phyloP scores from a whole-genome alignment of 2,888 invertebrate species.

The Steinernema carpocapsae region DNA sequence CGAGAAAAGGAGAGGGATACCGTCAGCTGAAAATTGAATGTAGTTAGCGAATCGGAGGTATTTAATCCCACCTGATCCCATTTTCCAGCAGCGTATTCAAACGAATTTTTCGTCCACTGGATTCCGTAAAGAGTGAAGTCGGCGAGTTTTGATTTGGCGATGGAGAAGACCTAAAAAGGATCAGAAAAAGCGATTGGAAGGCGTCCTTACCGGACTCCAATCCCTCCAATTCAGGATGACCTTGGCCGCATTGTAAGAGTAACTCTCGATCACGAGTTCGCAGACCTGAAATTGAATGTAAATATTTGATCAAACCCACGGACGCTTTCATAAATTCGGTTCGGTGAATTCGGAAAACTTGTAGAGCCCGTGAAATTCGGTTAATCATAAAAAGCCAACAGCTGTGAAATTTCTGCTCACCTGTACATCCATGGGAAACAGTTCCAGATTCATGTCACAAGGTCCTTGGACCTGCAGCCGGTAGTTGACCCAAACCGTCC shows the following conservation, averaged over 20 bases:
- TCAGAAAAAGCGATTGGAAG: background rate
- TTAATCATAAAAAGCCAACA: too few relatives aligned
- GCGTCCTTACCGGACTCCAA: slow-evolving; percentile 59
- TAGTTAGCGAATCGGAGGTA: background rate
- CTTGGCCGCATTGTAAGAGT: slow-evolving; percentile 67
- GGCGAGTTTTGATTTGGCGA: slow-evolving; percentile 62
- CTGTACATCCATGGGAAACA: slow-evolving; percentile 67
- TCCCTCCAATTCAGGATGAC: slow-evolving; percentile 62
- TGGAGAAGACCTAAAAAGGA: slow-evolving; percentile 56
- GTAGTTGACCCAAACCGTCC: slow-evolving; percentile 66
- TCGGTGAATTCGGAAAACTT: too few relatives aligned
- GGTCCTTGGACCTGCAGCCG: slow-evolving; percentile 64
- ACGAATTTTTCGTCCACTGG: slow-evolving; percentile 63
- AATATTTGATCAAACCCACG: too few relatives aligned
- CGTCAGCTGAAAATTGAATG: slow-evolving; percentile 50
- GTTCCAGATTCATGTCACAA: slow-evolving; percentile 54
- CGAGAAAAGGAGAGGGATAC: slow-evolving; percentile 64
- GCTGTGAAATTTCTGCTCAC: slow-evolving; percentile 47
- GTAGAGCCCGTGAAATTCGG: too few relatives aligned
- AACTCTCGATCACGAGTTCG: slow-evolving; percentile 62
- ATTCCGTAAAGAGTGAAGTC: slow-evolving; percentile 62
- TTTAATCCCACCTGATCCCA: slow-evolving; percentile 62
- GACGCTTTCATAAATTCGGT: too few relatives aligned
- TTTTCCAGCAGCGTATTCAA: slow-evolving; percentile 65
- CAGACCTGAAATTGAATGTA: slow-evolving; percentile 47